Percentiles rank a stretch among this genome's conserved stretches.
Conservation (phyloP, 2,113 vertebrate genomes). For the Phainopepla nitens region DNA sequence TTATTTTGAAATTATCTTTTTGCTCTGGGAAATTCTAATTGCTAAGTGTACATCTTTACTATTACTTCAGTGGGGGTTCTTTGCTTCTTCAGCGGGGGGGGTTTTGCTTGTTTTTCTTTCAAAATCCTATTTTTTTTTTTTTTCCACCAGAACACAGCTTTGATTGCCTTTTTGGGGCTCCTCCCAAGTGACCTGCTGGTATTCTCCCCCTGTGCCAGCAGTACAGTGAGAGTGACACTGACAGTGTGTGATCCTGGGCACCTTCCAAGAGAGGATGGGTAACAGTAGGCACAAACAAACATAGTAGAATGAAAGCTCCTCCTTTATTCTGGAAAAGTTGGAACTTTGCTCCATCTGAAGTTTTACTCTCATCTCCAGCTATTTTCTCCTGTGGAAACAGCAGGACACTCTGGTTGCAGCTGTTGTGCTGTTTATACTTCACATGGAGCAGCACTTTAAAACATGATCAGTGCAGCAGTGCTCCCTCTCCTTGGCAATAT, state of each 20-base stretch:
- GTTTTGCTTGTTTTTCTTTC: not conserved
- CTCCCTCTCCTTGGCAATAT: not conserved
- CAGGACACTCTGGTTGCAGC: not conserved
- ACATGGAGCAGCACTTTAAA: not conserved
- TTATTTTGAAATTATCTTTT: not conserved
- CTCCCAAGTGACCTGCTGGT: not conserved
- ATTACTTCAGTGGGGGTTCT: not conserved
- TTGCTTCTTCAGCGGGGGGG: not conserved
- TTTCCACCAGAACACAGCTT: not conserved
- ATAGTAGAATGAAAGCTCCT: not conserved
- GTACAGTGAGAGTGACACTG: not conserved
- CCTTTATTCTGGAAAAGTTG: not conserved
- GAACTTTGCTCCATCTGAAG: not conserved
- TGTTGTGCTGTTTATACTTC: conserved; percentile 26
- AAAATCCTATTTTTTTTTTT: not conserved
- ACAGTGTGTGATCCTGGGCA: not conserved
- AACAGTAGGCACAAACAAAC: not conserved
- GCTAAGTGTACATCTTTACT: not conserved
- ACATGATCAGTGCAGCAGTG: not conserved
- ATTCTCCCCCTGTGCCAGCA: not conserved
- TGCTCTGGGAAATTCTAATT: not conserved
- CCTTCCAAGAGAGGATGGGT: not conserved
- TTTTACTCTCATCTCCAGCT: not conserved
- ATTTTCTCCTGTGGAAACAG: conserved; percentile 8
- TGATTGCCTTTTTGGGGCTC: not conserved